Evolutionary conservation across 2,888 invertebrate species (phyloP).

Genomic region (Diaprepes abbreviatus): DNA sequence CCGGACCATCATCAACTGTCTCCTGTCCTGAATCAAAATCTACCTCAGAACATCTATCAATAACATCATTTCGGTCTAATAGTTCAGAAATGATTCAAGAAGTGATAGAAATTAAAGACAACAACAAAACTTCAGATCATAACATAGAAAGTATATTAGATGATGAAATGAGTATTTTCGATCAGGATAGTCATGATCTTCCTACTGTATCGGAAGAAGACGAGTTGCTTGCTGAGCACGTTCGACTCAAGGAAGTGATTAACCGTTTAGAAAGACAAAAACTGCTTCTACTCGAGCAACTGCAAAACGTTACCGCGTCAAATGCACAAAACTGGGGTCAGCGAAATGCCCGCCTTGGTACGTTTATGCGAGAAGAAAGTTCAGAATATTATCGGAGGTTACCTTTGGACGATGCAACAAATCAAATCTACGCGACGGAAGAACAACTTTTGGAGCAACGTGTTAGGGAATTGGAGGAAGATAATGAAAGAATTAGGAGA

Average conservation of each 20-base stretch:
- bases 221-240: slow-evolving; percentile 22
- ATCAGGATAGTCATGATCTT: slow-evolving; percentile 38
- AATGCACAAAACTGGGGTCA: neutral
- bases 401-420: slow-evolving; percentile 52
- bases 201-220: slow-evolving; percentile 37
- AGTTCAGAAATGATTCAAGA: slow-evolving; percentile 40
- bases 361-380: slow-evolving; percentile 51
- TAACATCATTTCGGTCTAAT: slow-evolving; percentile 11
- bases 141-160: slow-evolving; percentile 15
- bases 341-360: slow-evolving; percentile 42
- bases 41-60: neutral
- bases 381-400: slow-evolving; percentile 32
- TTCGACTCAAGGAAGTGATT: slow-evolving; percentile 41
- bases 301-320: slow-evolving; percentile 31
- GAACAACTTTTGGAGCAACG: slow-evolving; percentile 53
- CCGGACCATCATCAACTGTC: neutral
- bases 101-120: slow-evolving; percentile 26
- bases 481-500: slow-evolving; percentile 51
- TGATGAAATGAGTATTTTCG: slow-evolving; percentile 6
- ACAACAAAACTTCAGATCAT: slow-evolving; percentile 1
- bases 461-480: slow-evolving; percentile 53
- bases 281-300: slow-evolving; percentile 37
- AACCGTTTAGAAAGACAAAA: slow-evolving; percentile 48
- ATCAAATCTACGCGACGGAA: slow-evolving; percentile 52
- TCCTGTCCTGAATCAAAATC: neutral